Percentiles rank a stretch among this genome's conserved stretches.
Conservation (phyloP, 2,113 vertebrate species). For the Tetrax tetrax region DNA sequence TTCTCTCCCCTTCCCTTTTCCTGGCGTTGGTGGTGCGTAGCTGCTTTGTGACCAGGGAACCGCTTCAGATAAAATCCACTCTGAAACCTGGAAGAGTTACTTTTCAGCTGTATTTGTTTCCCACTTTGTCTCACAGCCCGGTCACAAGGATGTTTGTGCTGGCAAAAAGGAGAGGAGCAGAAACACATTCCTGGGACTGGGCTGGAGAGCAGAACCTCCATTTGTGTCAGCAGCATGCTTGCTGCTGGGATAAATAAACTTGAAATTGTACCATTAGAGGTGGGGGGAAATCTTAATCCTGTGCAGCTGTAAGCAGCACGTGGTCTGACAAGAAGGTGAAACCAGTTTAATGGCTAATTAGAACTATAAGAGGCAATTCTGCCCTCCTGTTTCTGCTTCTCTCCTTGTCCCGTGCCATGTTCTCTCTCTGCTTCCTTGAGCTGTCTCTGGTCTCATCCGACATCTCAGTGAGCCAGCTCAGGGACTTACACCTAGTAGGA, state of each 20-base stretch:
- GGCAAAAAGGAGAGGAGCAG: background rate
- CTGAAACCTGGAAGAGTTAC: background rate
- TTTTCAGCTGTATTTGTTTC: background rate
- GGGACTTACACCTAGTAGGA: background rate
- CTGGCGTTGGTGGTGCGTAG: background rate
- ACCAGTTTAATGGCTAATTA: background rate
- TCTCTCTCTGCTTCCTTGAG: background rate
- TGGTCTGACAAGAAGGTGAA: background rate
- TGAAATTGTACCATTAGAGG: background rate
- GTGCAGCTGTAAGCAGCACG: background rate
- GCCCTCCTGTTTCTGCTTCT: background rate
- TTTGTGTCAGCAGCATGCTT: background rate
- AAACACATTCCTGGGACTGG: fast-evolving
- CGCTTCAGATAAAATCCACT: background rate
- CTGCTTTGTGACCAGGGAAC: background rate
- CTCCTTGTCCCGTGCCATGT: background rate
- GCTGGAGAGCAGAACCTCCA: background rate
- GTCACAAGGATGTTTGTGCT: background rate
- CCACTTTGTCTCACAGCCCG: background rate
- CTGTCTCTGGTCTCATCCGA: background rate
- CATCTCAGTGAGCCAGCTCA: background rate
- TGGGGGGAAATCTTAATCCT: background rate
- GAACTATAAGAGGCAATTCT: background rate
- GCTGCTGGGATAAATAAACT: background rate
- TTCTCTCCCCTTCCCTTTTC: background rate